Percentiles rank a stretch among this genome's conserved stretches.
Evolutionary conservation across 2,888 invertebrate genomes (phyloP).

Genomic region (Ryuthela nishihirai): DNA sequence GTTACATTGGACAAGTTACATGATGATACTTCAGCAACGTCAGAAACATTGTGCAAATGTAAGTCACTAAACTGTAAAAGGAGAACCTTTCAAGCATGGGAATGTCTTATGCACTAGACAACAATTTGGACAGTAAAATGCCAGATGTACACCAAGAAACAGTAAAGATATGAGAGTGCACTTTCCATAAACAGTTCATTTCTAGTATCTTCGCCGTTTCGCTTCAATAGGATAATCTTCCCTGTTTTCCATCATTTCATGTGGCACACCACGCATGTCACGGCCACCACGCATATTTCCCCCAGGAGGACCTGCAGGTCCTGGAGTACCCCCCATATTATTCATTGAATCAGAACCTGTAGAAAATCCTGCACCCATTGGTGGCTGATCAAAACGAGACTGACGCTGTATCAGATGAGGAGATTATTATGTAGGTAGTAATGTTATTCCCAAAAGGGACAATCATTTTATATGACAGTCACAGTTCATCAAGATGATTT

Average conservation of each 20-base stretch:
- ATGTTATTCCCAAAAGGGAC: too few relatives aligned
- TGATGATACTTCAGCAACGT: too few relatives aligned
- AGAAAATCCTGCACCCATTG: constrained; percentile 21
- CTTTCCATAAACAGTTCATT: constrained; percentile 2
- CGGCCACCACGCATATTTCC: constrained; percentile 3
- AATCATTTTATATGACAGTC: too few relatives aligned
- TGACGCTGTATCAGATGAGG: constrained; percentile 34
- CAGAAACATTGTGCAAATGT: too few relatives aligned
- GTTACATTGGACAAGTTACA: too few relatives aligned
- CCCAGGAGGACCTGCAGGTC: constrained; percentile 6
- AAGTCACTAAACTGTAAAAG: too few relatives aligned
- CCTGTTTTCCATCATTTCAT: constrained; percentile 36
- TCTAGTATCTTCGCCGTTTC: constrained; percentile 32
- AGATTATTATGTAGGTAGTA: too few relatives aligned
- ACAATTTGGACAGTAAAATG: too few relatives aligned
- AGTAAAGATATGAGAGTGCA: constrained; percentile 9
- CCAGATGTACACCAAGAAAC: not conserved
- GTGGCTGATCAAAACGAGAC: constrained; percentile 37
- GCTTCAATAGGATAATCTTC: constrained; percentile 31
- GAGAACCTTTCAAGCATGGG: too few relatives aligned
- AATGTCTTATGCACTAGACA: too few relatives aligned
- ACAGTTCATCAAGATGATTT: not conserved
- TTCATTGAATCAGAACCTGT: constrained; percentile 16
- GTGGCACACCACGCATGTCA: constrained; percentile 21
- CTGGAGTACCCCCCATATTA: constrained; percentile 15